These are phyloP conservation scores for Hyla sarda DNA, from an alignment of 2,113 vertebrate genomes.

Conservation along the genomic window DNA sequence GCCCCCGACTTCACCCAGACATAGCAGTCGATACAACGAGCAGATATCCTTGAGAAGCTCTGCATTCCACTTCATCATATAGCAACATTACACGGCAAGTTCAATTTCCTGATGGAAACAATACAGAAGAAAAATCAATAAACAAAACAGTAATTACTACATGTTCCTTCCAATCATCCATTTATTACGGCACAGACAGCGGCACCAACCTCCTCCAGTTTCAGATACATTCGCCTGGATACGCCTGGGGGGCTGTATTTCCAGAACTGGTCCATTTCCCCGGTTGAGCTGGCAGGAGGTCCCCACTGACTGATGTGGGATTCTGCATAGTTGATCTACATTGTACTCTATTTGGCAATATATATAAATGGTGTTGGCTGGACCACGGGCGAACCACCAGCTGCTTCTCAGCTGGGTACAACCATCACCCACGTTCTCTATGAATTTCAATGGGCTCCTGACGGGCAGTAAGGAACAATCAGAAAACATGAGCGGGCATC, in stretches of 20 bases:
- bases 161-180: slow-evolving; percentile 42
- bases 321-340: not conserved
- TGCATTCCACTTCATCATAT: slow-evolving; percentile 28
- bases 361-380: not conserved
- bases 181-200: slow-evolving; percentile 39
- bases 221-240: not conserved
- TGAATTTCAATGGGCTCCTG: not conserved
- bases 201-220: slow-evolving; percentile 10
- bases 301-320: not conserved
- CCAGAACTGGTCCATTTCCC: not conserved
- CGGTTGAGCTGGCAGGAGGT: not conserved
- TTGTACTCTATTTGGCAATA: not conserved
- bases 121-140: slow-evolving; percentile 47
- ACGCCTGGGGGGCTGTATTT: not conserved
- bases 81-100: slow-evolving; percentile 29
- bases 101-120: slow-evolving; percentile 49
- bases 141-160: slow-evolving; percentile 49
- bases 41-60: slow-evolving; percentile 15
- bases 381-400: not conserved
- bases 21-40: slow-evolving; percentile 11
- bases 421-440: not conserved
- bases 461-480: too few species aligned
- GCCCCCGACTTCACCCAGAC: not conserved
- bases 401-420: slow-evolving; percentile 11
- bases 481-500: too few species aligned